These are phyloP conservation scores for Nephrotoma appendiculata DNA, from an alignment of 2,888 invertebrate species.

Conservation along the genomic window DNA sequence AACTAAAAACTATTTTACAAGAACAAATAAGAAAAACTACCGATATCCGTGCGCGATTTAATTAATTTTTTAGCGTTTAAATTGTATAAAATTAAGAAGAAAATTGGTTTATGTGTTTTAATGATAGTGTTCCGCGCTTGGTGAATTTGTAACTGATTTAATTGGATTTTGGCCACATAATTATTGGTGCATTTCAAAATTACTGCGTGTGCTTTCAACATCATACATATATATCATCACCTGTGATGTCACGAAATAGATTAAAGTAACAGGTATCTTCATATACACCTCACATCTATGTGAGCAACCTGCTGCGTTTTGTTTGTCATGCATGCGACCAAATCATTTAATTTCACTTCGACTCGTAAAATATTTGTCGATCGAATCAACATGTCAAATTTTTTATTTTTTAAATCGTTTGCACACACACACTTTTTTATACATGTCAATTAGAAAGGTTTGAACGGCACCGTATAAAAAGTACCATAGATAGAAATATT, in stretches of 20 bases:
- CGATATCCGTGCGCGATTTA: background rate
- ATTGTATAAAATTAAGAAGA: background rate
- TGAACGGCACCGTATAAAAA: background rate
- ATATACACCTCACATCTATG: background rate
- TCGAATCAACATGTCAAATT: background rate
- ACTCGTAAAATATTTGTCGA: background rate
- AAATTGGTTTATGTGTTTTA: background rate
- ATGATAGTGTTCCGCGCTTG: background rate
- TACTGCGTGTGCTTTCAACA: background rate
- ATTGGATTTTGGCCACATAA: background rate
- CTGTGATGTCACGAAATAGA: background rate
- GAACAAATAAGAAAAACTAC: background rate
- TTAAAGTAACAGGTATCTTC: background rate
- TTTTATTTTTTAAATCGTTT: background rate
- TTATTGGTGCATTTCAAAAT: background rate
- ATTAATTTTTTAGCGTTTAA: background rate
- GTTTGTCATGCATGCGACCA: background rate
- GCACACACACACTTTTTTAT: background rate
- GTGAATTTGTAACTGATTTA: background rate
- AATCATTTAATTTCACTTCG: background rate
- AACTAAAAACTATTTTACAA: background rate
- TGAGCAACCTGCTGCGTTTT: background rate
- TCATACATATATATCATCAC: background rate
- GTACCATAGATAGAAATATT: background rate
- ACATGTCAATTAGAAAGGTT: background rate